These are phyloP conservation scores for Liopterus haemorrhoidalis DNA, from an alignment of 2,888 invertebrate genomes.

Conservation along the genomic window DNA sequence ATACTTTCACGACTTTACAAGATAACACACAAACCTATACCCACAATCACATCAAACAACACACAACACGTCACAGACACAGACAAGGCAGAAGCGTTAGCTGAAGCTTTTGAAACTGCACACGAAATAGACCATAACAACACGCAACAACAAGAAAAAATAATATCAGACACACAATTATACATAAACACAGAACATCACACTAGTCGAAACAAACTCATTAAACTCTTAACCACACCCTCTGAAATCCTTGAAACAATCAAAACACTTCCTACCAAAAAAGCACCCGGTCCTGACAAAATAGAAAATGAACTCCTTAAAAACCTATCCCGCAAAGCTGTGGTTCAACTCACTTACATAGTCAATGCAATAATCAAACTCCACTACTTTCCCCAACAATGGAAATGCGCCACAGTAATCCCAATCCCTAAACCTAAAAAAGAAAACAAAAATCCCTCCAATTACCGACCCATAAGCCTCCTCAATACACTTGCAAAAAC, in stretches of 20 bases:
- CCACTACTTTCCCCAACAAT: slow-evolving; percentile 26
- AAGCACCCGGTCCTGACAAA: slow-evolving; percentile 27
- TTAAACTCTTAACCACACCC: slow-evolving; percentile 8
- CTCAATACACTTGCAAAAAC: slow-evolving; percentile 27
- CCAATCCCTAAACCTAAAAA: slow-evolving; percentile 30
- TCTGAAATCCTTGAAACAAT: slow-evolving; percentile 18
- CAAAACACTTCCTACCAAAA: slow-evolving; percentile 20
- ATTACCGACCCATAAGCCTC: slow-evolving; percentile 31
- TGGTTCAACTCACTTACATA: slow-evolving; percentile 26
- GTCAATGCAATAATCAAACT: slow-evolving; percentile 24
- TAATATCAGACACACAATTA: background rate
- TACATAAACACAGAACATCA: background rate
- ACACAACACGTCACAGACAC: background rate
- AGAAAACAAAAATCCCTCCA: slow-evolving; percentile 21
- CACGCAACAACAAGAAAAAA: background rate
- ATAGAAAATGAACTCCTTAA: slow-evolving; percentile 29
- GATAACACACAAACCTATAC: slow-evolving; percentile 1
- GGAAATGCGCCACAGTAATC: slow-evolving; percentile 30
- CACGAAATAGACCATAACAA: background rate
- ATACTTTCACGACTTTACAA: slow-evolving; percentile 8
- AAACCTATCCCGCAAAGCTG: slow-evolving; percentile 27
- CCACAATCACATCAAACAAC: slow-evolving; percentile 1
- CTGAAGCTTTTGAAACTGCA: background rate
- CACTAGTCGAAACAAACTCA: background rate
- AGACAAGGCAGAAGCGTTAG: background rate